Conservation (phyloP, 2,113 vertebrate genomes). For the Oophaga pumilio region DNA sequence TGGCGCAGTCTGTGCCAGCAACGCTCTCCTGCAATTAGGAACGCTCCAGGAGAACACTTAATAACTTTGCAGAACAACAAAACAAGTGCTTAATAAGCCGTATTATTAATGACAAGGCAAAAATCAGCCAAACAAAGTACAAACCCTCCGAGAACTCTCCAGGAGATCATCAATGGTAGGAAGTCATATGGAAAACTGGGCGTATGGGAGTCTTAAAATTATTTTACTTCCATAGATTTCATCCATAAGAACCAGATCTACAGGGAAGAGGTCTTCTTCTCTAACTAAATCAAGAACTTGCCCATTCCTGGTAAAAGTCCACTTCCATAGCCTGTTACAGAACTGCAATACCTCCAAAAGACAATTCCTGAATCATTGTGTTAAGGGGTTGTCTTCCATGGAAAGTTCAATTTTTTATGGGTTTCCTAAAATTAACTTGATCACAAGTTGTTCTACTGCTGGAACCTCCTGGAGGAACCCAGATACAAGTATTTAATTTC, state of each 20-base stretch:
- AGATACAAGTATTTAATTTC: too few relatives aligned
- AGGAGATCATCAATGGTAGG: not conserved
- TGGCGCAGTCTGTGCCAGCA: slow-evolving; percentile 22
- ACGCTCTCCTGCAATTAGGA: slow-evolving; percentile 51
- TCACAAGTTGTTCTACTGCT: too few relatives aligned
- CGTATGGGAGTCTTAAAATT: not conserved
- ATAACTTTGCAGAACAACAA: slow-evolving; percentile 44
- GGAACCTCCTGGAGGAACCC: too few relatives aligned
- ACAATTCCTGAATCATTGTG: not conserved
- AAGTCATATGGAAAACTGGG: not conserved
- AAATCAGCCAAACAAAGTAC: slow-evolving; percentile 20
- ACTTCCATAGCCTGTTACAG: not conserved
- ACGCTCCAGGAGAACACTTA: slow-evolving; percentile 47
- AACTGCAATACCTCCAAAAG: not conserved
- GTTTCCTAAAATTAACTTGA: not conserved
- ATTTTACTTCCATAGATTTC: not conserved
- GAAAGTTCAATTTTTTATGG: not conserved
- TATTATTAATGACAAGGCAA: slow-evolving; percentile 28
- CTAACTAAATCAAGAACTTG: not conserved
- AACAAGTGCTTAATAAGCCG: slow-evolving; percentile 42
- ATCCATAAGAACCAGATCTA: not conserved
- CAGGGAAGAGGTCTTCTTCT: not conserved
- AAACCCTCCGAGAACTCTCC: not conserved
- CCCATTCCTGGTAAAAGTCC: not conserved
- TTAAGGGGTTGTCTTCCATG: too few relatives aligned